Evolutionary conservation across 2,888 invertebrate genomes (phyloP), one percentile per base, ranked within the genome.

Genomic region (Heliconius erato): DNA sequence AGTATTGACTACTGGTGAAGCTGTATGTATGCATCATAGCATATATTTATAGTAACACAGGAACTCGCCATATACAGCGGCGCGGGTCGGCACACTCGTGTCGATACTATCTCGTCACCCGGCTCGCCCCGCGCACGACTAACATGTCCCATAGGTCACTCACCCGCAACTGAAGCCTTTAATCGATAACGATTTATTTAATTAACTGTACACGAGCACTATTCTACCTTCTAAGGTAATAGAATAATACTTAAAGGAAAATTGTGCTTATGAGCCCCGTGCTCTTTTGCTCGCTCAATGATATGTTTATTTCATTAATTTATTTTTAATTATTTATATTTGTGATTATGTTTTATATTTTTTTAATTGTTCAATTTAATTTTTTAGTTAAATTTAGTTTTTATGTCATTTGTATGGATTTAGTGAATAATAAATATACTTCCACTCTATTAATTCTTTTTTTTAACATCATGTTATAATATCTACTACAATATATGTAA

Each of bases 41-140:
- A 82, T 80, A 83, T 84, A 84, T 83, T 79, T 82, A 82, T 80
- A 77, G 68, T 59, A 74, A 78, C 79, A 83, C 82, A 83, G 84
- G 81, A 85, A 79, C 83, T 81, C 81, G 79, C 87, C 85, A 83
- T 87, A 86, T 87, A 88, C 85, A 87, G 85, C 82, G 83, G 87
- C 85, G 86, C 85, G 86, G 84, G 86, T 85, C 86, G 87, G 87
- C 87, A 87, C 87, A 87, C 86, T 89, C 88, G 89, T 88, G 87
- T 88, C 90, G 94, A 94, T 94, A 90, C 89, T 90, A 94, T 94
- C 94, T 88, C 86, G 89, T 91, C 93, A 90, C 92, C 92, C 92
- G 91, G 91, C 92, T 91, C 90, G 92, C 90, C 92, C 92, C 91
- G 88, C 87, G 89, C 90, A 88, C 89, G 90, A 89, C 89, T 89